phyloP scores from a whole-genome alignment of 2,888 invertebrate species.

The Tipula helvola region DNA sequence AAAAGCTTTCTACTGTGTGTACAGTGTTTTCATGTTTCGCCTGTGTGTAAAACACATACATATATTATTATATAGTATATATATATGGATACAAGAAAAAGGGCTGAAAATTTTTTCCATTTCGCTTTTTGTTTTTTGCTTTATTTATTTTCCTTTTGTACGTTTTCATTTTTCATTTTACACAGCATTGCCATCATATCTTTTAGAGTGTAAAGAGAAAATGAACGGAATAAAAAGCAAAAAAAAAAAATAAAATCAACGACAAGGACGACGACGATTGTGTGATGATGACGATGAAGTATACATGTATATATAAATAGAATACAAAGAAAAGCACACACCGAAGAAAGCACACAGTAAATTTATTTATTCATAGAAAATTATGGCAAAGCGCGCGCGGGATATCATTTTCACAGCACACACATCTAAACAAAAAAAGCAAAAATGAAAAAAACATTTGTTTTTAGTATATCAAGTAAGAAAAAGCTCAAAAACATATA shows the following conservation, averaged over 20 bases:
- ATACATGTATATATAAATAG: neutral
- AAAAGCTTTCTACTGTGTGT: slow-evolving; percentile 10
- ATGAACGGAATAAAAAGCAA: neutral
- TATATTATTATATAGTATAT: neutral
- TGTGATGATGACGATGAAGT: neutral
- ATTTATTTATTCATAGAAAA: neutral
- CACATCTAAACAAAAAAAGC: neutral
- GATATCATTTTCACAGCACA: neutral
- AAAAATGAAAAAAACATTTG: neutral
- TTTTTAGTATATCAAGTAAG: neutral
- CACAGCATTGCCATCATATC: neutral
- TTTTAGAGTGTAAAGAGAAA: neutral
- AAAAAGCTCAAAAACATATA: neutral
- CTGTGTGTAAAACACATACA: slow-evolving; percentile 4
- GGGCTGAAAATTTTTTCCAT: neutral
- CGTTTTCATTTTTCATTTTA: neutral
- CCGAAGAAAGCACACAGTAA: neutral
- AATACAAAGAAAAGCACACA: neutral
- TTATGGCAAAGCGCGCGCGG: neutral
- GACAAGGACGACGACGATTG: slow-evolving; percentile 4
- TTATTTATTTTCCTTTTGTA: neutral
- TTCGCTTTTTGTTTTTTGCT: neutral
- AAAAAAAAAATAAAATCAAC: neutral
- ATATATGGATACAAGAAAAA: neutral
- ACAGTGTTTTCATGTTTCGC: neutral